Evolutionary conservation across 2,113 vertebrate species (phyloP).

Genomic region (Clarias magur): DNA sequence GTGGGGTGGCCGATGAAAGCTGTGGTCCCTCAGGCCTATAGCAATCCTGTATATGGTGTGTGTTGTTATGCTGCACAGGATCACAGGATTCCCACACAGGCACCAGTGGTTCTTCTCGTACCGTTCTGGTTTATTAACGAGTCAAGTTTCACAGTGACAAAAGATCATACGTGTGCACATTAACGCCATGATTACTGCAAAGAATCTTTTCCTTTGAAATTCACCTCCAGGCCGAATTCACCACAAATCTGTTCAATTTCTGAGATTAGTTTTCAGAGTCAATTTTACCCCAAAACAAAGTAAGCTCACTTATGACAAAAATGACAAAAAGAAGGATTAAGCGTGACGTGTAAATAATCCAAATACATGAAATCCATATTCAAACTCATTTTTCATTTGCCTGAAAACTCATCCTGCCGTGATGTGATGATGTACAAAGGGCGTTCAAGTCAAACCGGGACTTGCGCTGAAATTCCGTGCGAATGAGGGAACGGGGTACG

Average conservation of each 20-base stretch:
- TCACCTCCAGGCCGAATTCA: not conserved
- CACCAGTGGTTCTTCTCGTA: not conserved
- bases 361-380: not conserved
- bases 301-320: not conserved
- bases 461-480: no score
- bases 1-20: conserved; percentile 43
- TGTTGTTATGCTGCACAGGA: not conserved
- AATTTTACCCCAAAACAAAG: not conserved
- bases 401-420: not conserved
- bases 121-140: not conserved
- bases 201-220: not conserved
- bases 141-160: not conserved
- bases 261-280: not conserved
- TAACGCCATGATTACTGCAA: not conserved
- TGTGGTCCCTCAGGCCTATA: conserved; percentile 57
- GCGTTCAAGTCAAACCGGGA: no score
- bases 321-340: not conserved
- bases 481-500: no score
- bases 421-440: not conserved
- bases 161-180: not conserved
- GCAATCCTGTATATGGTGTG: conserved; percentile 55
- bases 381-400: not conserved
- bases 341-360: not conserved
- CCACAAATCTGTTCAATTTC: not conserved
- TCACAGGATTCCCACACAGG: not conserved